Conservation (phyloP, 2,797 vertebrate genomes). For the Fundulus diaphanus region DNA sequence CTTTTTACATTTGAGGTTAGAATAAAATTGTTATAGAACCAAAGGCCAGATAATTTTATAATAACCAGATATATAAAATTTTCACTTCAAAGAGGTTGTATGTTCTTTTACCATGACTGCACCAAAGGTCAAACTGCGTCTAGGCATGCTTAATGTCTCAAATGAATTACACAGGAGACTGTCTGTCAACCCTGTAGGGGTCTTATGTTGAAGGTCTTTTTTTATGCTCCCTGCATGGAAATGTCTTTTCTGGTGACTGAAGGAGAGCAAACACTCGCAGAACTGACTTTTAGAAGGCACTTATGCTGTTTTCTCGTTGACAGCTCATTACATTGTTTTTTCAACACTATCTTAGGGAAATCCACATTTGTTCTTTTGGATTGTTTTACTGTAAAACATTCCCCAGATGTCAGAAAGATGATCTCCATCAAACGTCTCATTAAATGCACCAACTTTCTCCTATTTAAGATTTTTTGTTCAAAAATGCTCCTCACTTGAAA, state of each 20-base stretch:
- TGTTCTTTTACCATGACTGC: neutral
- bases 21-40: neutral
- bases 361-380: slow-evolving; percentile 65
- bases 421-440: neutral
- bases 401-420: slow-evolving; percentile 13
- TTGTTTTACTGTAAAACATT: slow-evolving; percentile 44
- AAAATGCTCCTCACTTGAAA: slow-evolving; percentile 57
- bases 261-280: slow-evolving; percentile 45
- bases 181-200: slow-evolving; percentile 40
- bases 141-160: slow-evolving; percentile 44
- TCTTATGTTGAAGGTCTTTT: slow-evolving; percentile 59
- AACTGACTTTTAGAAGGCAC: slow-evolving; percentile 49
- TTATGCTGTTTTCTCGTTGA: slow-evolving; percentile 43
- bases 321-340: slow-evolving; percentile 67
- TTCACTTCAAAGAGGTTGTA: neutral
- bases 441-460: neutral
- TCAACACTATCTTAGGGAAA: slow-evolving; percentile 58
- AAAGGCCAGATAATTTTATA: slow-evolving; percentile 6
- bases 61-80: neutral
- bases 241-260: slow-evolving; percentile 63
- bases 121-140: slow-evolving; percentile 47
- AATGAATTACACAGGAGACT: slow-evolving; percentile 33
- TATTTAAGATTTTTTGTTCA: slow-evolving; percentile 12
- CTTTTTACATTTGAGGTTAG: neutral
- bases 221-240: slow-evolving; percentile 50